phyloP scores from a whole-genome alignment of 2,113 vertebrate species.

The Ophiodon elongatus region DNA sequence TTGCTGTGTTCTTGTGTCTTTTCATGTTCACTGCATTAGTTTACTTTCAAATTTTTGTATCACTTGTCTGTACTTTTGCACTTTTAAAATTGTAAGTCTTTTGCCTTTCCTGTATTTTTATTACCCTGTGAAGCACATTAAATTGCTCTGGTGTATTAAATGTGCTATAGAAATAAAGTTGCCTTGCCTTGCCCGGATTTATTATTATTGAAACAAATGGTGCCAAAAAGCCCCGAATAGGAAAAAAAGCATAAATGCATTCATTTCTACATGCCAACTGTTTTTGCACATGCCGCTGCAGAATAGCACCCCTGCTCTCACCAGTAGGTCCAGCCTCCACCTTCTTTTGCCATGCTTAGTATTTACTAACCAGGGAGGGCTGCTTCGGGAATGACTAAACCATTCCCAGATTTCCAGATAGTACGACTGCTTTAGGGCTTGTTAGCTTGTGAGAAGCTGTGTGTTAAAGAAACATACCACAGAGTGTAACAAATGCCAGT shows the following conservation, averaged over 20 bases:
- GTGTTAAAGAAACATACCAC: background rate
- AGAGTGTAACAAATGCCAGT: background rate
- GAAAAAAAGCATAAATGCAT: background rate
- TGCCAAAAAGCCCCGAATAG: background rate
- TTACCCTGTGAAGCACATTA: background rate
- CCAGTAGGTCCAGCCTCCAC: background rate
- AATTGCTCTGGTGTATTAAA: background rate
- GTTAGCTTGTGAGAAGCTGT: background rate
- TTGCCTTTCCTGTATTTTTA: background rate
- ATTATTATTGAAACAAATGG: background rate
- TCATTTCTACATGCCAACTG: background rate
- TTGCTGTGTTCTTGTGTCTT: background rate
- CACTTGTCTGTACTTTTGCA: background rate
- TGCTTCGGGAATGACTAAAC: background rate
- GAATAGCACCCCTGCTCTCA: background rate
- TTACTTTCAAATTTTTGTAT: background rate
- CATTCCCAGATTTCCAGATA: background rate
- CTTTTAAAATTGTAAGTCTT: background rate
- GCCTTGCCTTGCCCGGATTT: background rate
- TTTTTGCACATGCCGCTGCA: background rate
- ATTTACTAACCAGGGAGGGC: constrained; percentile 11
- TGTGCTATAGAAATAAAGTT: background rate
- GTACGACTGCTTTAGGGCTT: background rate
- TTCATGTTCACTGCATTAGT: background rate
- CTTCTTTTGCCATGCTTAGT: constrained; percentile 4